Base-by-base conservation (phyloP, 2,888 invertebrate species). In the Noctua comes region DNA sequence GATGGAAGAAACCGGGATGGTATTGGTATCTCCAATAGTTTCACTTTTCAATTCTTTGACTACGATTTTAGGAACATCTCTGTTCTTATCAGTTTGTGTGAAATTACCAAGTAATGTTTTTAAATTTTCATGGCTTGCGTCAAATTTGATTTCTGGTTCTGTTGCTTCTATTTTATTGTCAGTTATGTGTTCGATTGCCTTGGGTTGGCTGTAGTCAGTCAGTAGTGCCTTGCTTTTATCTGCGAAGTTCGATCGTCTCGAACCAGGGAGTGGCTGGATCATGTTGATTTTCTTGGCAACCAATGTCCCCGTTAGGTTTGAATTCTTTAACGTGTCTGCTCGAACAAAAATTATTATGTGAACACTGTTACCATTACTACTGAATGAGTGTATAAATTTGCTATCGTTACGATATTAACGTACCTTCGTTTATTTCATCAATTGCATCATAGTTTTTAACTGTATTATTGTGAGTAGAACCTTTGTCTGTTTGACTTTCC, bases 371-470 rank as follows among this genome's bases (percentile, higher is more conserved):
- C 2, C 0, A 7, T 46, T 46, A n/a, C 21, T 24, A 43, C 43
- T 43, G 43, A 43, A 43, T 10, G 13, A 31, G 24, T 40, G 2
- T 24, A 54, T 18, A 51, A 5, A 46, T 18, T 6, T 66, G 24
- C 36, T 64, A 31, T 40, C 11, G 24, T 65, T 21, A 24, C 40
- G 43, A 66, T 18, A 66, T 43, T 27, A 27, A 64, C 64, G 46
- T 90, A 95, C 95, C 95, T 93, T 95, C 94, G 88, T 95, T 94
- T 0, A 95, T 70, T 86, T 96, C 96, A 85, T 96, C 95, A 2
- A 94, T 81, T 2, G 92, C 91, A 62, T 95, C 90, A 88, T 93
- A 91, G 84, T 94, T 94, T 71, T 90, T 92, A 0, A 95, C 79
- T 81, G 97, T 91, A 76, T 89, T 86, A 82, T 95, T 93, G 21